Base-by-base conservation (phyloP, 1,140 invertebrate species). In the Thaumetopoea pityocampa region DNA sequence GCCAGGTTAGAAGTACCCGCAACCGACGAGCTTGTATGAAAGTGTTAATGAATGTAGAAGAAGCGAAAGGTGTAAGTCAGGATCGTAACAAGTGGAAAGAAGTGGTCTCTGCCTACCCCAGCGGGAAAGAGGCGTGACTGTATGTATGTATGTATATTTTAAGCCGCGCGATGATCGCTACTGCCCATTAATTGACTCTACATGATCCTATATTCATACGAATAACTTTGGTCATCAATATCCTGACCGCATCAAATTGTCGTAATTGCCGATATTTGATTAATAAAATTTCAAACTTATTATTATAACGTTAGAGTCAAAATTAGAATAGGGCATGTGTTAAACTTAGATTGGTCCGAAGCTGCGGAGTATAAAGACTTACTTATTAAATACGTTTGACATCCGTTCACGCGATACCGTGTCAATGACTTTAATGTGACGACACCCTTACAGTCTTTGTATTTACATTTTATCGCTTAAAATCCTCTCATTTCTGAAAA, bases 331-430 rank as follows among this genome's bases (percentile, higher is more conserved):
- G 1, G 9, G 1, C 7, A 4, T 4, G 9, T 5, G 0, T 4
- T 0, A 3, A 1, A 22, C 10, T 41, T 41, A 32, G n/a, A 20
- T 18, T 32, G 20, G 27, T 16, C 6, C 28, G 10, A 19, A 14
- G 8, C 7, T 10, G 8, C 6, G 11, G 12, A n/a, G 5, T 30
- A 14, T 30, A 24, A 30, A 41, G 37, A 30, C 28, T 50, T 56
- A 56, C 51, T 51, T 51, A 35, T 47, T 51, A 56, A 51, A 56
- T 51, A 43, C 41, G 38, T 47, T 51, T 51, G 47, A 47, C 47
- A 51, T 54, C 51, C 51, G 40, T 45, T 45, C 27, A 36, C 41
- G 35, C 47, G 26, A 43, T 43, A 38, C 7, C 23, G 40, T 50
- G 47, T 38, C 47, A 43, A 50, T 34, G 40, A 50, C 40, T 38